A percentile compares a stretch with the other conserved stretches of the same genome.
Conservation (phyloP, 2,888 invertebrate species). For the Andrena bucephala region DNA sequence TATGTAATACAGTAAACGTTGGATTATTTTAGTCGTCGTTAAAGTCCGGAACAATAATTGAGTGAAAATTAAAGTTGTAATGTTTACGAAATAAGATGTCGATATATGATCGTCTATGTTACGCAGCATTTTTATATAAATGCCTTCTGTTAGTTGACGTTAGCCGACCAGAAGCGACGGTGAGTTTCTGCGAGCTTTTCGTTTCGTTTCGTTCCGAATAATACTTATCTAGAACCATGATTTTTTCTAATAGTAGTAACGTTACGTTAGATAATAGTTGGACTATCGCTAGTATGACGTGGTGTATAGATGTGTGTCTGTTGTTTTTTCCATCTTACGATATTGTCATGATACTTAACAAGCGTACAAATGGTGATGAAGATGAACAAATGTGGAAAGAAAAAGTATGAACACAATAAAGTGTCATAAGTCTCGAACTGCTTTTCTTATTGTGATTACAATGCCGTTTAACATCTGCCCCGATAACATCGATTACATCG, state of each 20-base stretch:
- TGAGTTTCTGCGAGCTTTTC: not conserved
- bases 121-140: not conserved
- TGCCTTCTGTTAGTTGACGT: not conserved
- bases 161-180: not conserved
- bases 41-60: not conserved
- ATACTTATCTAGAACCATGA: conserved; percentile 11
- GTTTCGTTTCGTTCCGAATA: not conserved
- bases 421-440: not conserved
- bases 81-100: not conserved
- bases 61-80: not conserved
- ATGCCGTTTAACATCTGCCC: not conserved
- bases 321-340: conserved; percentile 33
- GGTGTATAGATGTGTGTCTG: conserved; percentile 12
- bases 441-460: not conserved
- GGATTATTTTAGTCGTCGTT: not conserved
- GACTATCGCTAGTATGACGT: not conserved
- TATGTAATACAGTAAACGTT: not conserved
- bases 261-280: not conserved
- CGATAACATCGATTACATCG: not conserved
- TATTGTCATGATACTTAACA: conserved; percentile 11
- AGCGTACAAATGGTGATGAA: not conserved
- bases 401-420: conserved; percentile 25
- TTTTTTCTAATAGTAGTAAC: not conserved
- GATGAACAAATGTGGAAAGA: conserved; percentile 10
- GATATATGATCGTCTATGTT: not conserved